A percentile compares a stretch with the other conserved stretches of the same genome.
phyloP scores from a whole-genome alignment of 1,140 invertebrate genomes.

The Panagrolaimus sp. region DNA sequence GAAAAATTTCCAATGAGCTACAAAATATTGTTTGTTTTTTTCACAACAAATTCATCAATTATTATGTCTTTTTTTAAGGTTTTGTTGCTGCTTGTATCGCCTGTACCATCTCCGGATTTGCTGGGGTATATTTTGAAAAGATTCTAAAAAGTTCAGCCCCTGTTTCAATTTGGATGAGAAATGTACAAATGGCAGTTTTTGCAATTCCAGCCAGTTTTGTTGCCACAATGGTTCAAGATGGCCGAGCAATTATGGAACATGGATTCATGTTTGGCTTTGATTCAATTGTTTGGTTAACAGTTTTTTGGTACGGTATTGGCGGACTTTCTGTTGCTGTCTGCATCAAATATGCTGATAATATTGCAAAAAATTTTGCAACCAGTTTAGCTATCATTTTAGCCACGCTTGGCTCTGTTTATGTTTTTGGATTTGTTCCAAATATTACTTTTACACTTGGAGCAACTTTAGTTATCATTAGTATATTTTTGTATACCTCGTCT shows the following conservation, averaged over 20 bases:
- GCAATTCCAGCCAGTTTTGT: constrained; percentile 44
- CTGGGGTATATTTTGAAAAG: constrained; percentile 98
- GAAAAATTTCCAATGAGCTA: too few species aligned
- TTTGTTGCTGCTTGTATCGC: constrained; percentile 80
- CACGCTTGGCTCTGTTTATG: constrained; percentile 62
- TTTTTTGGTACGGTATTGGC: constrained; percentile 61
- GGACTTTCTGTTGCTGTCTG: constrained; percentile 64
- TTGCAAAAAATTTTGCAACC: constrained; percentile 61
- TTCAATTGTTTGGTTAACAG: constrained; percentile 61
- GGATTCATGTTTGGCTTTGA: constrained; percentile 64
- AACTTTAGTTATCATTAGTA: constrained; percentile 58
- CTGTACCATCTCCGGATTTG: constrained; percentile 90
- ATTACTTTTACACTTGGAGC: constrained; percentile 62
- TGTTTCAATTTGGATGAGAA: constrained; percentile 91
- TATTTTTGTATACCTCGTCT: constrained; percentile 46
- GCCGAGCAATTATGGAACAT: constrained; percentile 54
- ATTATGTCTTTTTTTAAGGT: constrained; percentile 63
- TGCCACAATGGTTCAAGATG: constrained; percentile 56
- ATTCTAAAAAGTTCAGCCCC: constrained; percentile 82
- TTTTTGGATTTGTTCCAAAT: constrained; percentile 62
- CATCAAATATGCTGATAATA: constrained; percentile 66
- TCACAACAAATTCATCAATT: too few species aligned
- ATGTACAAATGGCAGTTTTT: constrained; percentile 69
- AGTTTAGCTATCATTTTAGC: constrained; percentile 62
- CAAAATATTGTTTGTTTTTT: too few species aligned